These are phyloP conservation scores for Drosophila punjabiensis DNA, from an alignment of 1,140 invertebrate species.

Conservation along the genomic window DNA sequence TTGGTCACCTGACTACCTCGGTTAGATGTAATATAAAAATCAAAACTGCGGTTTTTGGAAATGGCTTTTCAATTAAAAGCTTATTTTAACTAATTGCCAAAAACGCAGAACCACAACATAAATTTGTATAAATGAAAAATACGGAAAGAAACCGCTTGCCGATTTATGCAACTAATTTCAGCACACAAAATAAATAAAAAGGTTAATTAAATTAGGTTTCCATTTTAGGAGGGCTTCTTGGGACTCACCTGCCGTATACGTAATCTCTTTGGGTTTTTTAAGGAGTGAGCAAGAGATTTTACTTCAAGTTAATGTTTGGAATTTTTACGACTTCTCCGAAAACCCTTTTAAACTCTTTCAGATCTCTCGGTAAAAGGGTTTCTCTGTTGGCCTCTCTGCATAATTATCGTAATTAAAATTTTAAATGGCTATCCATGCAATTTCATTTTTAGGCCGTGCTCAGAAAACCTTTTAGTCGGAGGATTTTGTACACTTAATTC, in stretches of 20 bases:
- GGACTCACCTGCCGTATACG: slow-evolving; percentile 11
- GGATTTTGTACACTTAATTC: slow-evolving; percentile 26
- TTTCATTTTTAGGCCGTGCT: slow-evolving; percentile 2
- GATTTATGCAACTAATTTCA: slow-evolving; percentile 12
- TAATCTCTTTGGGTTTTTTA: slow-evolving; percentile 3
- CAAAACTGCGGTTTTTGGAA: slow-evolving; percentile 34
- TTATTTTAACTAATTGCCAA: slow-evolving; percentile 69
- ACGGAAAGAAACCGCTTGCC: slow-evolving; percentile 12
- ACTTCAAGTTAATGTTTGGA: slow-evolving; percentile 31
- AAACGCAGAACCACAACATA: slow-evolving; percentile 23
- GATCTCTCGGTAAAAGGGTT: slow-evolving; percentile 45
- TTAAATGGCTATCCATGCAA: slow-evolving; percentile 16
- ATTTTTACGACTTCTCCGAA: slow-evolving; percentile 31
- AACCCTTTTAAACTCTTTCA: slow-evolving; percentile 25
- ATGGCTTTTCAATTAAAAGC: slow-evolving; percentile 34
- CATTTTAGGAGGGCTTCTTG: neutral
- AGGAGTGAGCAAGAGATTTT: neutral
- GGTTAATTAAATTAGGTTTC: slow-evolving; percentile 10
- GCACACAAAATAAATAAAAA: neutral
- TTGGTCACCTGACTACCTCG: neutral
- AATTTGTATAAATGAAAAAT: slow-evolving; percentile 47
- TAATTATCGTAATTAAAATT: slow-evolving; percentile 62
- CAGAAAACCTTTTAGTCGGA: slow-evolving; percentile 31
- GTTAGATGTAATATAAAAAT: slow-evolving; percentile 29
- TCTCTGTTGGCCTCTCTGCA: slow-evolving; percentile 12